Evolutionary conservation across 2,888 invertebrate species (phyloP).

Genomic region (Pristionchus fissidentatus): DNA sequence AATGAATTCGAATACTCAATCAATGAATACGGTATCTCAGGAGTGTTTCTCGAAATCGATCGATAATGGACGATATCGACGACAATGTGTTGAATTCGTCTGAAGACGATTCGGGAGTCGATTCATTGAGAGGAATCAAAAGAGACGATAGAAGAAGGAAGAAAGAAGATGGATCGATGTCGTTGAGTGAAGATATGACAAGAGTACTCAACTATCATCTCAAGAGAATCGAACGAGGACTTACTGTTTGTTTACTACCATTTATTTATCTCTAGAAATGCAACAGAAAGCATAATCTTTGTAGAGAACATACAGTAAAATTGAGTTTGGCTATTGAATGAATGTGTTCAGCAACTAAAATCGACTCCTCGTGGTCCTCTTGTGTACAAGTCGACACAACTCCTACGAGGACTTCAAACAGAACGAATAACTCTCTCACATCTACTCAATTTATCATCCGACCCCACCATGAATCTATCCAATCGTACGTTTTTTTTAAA

Average conservation of each 20-base stretch:
- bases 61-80: conserved; percentile 64
- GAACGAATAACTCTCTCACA: conserved; percentile 78
- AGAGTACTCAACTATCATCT: conserved; percentile 30
- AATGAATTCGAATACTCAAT: too few species aligned
- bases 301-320: too few species aligned
- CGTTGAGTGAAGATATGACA: neutral
- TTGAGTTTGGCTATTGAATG: too few species aligned
- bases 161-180: neutral
- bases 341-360: neutral
- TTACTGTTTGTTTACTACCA: neutral
- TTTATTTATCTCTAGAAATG: neutral
- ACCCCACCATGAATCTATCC: conserved; percentile 69
- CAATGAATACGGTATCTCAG: too few species aligned
- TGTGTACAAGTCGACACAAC: conserved; percentile 78
- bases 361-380: conserved; percentile 73
- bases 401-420: conserved; percentile 77
- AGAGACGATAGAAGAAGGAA: conserved; percentile 29
- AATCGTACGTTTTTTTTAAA: conserved; percentile 58
- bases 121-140: conserved; percentile 61
- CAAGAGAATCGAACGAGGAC: conserved; percentile 7
- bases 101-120: conserved; percentile 74
- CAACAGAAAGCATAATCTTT: too few species aligned
- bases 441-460: conserved; percentile 76
- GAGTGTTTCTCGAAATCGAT: neutral
- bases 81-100: conserved; percentile 67